phyloP scores from a whole-genome alignment of 2,797 vertebrate species.

The Danio kyathit region DNA sequence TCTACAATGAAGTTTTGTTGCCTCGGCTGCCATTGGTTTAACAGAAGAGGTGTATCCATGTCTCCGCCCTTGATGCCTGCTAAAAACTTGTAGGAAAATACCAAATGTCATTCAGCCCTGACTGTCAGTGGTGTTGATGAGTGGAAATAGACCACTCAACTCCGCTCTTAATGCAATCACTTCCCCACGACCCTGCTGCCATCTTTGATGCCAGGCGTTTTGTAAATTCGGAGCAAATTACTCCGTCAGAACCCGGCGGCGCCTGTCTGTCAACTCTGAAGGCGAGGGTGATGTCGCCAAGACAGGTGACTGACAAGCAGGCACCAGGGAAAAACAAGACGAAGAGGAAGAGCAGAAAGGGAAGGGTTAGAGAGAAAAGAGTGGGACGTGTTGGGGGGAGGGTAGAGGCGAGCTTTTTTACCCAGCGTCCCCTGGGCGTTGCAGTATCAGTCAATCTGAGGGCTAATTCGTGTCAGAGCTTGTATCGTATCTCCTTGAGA shows the following conservation, averaged over 20 bases:
- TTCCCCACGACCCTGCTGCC: conserved; percentile 71
- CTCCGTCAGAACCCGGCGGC: conserved; percentile 82
- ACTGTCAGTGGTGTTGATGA: conserved; percentile 74
- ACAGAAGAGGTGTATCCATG: conserved; percentile 54
- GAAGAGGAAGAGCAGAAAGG: conserved; percentile 58
- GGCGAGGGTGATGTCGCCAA: conserved; percentile 75
- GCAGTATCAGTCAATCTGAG: conserved; percentile 93
- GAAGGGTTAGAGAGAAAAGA: conserved; percentile 53
- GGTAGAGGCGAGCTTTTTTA: conserved; percentile 70
- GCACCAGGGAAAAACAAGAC: conserved; percentile 69
- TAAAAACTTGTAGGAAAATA: conserved; percentile 55
- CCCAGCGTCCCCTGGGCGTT: conserved; percentile 84
- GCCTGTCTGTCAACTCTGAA: conserved; percentile 80
- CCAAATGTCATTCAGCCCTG: conserved; percentile 59
- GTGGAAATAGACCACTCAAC: conserved; percentile 76
- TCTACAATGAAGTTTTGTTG: background rate
- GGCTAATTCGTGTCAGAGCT: conserved; percentile 95
- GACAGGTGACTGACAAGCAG: conserved; percentile 86
- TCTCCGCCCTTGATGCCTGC: conserved; percentile 56
- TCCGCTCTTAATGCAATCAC: conserved; percentile 77
- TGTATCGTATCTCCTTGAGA: conserved; percentile 94
- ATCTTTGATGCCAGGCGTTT: conserved; percentile 73
- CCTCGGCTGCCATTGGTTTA: conserved; percentile 28
- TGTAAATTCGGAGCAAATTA: conserved; percentile 84
- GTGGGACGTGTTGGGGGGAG: conserved; percentile 58